These are phyloP conservation scores for Peromyscus attwateri DNA, from an alignment of 2,797 vertebrate genomes.

Conservation along the genomic window DNA sequence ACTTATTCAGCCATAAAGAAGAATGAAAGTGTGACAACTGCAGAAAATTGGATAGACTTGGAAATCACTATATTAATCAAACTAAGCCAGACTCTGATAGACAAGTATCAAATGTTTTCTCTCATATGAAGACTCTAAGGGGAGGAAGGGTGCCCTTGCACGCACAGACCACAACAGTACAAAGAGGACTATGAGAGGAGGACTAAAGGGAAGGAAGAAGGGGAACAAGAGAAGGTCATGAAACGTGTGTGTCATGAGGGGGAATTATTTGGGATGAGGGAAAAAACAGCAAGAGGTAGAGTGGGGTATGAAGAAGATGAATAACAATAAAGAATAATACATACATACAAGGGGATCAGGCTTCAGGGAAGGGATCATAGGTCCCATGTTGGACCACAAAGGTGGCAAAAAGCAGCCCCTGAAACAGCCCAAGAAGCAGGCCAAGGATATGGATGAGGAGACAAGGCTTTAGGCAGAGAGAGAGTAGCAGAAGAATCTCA, in stretches of 20 bases:
- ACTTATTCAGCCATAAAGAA: neutral
- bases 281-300: neutral
- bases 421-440: neutral
- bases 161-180: neutral
- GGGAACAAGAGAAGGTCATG: neutral
- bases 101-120: neutral
- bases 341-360: neutral
- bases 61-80: neutral
- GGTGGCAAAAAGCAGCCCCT: neutral
- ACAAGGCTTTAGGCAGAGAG: neutral
- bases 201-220: neutral
- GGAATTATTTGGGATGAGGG: neutral
- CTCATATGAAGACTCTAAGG: neutral
- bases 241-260: neutral
- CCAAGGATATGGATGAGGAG: neutral
- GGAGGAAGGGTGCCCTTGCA: neutral
- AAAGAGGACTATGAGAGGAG: neutral
- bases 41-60: neutral
- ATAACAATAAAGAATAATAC: neutral
- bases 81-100: neutral
- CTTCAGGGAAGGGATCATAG: neutral
- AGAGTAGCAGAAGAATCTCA: neutral
- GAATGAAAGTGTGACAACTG: neutral
- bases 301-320: neutral
- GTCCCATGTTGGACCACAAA: neutral